Conservation (phyloP, 2,113 vertebrate species). For the Raja brachyura region DNA sequence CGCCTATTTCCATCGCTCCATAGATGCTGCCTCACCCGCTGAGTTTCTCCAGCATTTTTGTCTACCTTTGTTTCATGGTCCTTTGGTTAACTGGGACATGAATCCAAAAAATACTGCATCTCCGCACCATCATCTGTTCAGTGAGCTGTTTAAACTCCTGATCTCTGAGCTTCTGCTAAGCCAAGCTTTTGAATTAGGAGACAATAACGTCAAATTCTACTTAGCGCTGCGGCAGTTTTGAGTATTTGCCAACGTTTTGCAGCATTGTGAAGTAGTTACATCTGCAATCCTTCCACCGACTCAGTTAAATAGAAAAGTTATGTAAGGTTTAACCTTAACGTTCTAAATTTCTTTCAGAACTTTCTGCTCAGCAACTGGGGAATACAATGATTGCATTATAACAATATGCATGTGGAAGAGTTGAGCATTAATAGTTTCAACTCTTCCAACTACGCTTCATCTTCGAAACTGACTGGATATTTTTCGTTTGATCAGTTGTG, state of each 20-base stretch:
- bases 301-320: slow-evolving; percentile 78
- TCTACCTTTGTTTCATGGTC: not conserved
- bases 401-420: slow-evolving; percentile 3
- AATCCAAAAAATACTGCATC: not conserved
- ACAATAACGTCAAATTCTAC: slow-evolving; percentile 77
- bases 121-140: not conserved
- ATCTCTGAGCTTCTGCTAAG: slow-evolving; percentile 79
- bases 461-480: not conserved
- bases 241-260: slow-evolving; percentile 79
- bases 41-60: no score
- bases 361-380: slow-evolving; percentile 61
- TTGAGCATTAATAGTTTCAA: slow-evolving; percentile 24
- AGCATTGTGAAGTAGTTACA: slow-evolving; percentile 76
- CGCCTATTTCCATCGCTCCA: no score
- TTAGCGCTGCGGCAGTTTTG: slow-evolving; percentile 60
- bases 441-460: not conserved
- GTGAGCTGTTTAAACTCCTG: slow-evolving; percentile 70
- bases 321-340: slow-evolving; percentile 84
- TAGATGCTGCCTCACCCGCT: no score
- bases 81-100: not conserved
- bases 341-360: slow-evolving; percentile 71
- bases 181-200: slow-evolving; percentile 89
- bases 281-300: slow-evolving; percentile 80
- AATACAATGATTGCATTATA: slow-evolving; percentile 13
- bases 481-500: not conserved